phyloP scores from a whole-genome alignment of 2,797 vertebrate genomes.

The Pantherophis vulpinus region DNA sequence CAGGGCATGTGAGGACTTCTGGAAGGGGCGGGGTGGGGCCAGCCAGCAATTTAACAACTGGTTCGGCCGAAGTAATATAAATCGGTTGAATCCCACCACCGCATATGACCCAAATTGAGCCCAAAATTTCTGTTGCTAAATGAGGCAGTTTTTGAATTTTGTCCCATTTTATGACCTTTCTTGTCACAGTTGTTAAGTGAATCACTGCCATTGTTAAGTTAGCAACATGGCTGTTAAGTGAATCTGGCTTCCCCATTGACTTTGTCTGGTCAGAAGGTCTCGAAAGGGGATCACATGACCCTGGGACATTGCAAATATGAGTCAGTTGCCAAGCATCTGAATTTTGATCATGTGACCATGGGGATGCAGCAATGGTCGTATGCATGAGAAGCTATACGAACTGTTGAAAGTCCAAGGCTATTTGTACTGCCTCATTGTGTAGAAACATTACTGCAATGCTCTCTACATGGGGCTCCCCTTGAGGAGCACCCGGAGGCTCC shows the following conservation, averaged over 20 bases:
- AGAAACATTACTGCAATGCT: background rate
- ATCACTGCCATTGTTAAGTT: background rate
- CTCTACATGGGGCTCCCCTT: too few species aligned
- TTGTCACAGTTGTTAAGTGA: background rate
- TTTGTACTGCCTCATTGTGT: background rate
- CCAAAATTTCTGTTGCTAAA: background rate
- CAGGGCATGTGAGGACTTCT: too few species aligned
- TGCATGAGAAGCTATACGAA: too few species aligned
- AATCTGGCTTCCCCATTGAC: background rate
- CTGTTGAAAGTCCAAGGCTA: background rate
- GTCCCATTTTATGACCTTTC: background rate
- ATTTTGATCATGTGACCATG: background rate
- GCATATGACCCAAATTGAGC: background rate
- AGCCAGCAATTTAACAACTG: too few species aligned
- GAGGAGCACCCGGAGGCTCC: too few species aligned
- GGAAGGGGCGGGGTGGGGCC: too few species aligned
- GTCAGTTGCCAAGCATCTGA: background rate
- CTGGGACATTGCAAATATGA: background rate
- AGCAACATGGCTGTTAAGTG: background rate
- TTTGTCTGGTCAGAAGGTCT: background rate
- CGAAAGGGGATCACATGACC: too few species aligned
- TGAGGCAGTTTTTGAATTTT: background rate
- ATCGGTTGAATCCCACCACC: too few species aligned
- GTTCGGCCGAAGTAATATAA: too few species aligned
- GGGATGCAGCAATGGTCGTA: background rate